Evolutionary conservation across 2,113 vertebrate species (phyloP).

Genomic region (Mystacornis crossleyi): DNA sequence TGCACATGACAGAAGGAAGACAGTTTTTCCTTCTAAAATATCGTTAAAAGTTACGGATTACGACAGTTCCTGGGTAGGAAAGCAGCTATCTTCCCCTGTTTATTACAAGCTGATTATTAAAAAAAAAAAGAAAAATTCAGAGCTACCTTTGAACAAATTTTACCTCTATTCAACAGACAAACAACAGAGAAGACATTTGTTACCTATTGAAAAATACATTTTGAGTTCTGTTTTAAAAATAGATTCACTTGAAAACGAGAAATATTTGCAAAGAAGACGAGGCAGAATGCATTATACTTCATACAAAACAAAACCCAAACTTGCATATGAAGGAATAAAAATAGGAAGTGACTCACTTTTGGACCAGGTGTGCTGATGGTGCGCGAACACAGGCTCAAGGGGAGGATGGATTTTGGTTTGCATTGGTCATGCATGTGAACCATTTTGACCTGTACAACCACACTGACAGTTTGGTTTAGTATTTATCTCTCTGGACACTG

Average conservation of each 20-base stretch:
- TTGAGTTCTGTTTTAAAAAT: slow-evolving; percentile 2
- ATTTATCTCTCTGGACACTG: background rate
- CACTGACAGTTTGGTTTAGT: background rate
- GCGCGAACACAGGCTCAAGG: rapidly evolving
- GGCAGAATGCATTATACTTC: background rate
- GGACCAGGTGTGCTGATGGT: background rate
- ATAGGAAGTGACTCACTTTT: background rate
- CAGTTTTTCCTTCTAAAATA: background rate
- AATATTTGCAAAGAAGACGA: slow-evolving; percentile 49
- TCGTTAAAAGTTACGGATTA: slow-evolving; percentile 6
- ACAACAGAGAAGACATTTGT: slow-evolving; percentile 2
- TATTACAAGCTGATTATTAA: slow-evolving; percentile 17
- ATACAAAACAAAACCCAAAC: background rate
- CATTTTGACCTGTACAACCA: background rate
- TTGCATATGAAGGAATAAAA: background rate
- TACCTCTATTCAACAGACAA: background rate
- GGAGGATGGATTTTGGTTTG: background rate
- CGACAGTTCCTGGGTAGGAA: background rate
- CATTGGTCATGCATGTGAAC: background rate
- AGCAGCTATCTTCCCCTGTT: background rate
- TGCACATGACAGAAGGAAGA: slow-evolving; percentile 36
- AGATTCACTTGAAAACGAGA: slow-evolving; percentile 13
- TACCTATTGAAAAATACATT: background rate
- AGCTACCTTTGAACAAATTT: slow-evolving; percentile 26
- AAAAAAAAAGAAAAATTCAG: background rate